These are phyloP conservation scores for Ridgeia piscesae DNA, from an alignment of 1,140 invertebrate genomes.

Conservation along the genomic window DNA sequence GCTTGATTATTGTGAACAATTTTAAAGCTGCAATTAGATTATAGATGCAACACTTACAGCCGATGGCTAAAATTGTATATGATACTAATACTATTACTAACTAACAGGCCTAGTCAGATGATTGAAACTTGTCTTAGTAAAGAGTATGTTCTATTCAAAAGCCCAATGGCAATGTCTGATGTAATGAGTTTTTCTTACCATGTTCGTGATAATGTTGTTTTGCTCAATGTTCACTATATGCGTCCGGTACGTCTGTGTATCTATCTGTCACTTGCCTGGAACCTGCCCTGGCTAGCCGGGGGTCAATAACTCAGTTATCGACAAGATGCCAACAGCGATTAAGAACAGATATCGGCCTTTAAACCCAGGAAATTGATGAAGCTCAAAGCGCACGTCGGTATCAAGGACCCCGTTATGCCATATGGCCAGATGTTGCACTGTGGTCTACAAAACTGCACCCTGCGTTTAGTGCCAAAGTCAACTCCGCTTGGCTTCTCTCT, in stretches of 20 bases:
- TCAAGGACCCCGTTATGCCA: neutral
- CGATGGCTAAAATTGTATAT: too few relatives aligned
- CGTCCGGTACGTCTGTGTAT: neutral
- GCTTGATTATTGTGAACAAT: too few relatives aligned
- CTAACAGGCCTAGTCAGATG: too few relatives aligned
- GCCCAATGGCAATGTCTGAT: too few relatives aligned
- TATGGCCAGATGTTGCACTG: neutral
- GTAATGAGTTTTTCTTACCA: neutral
- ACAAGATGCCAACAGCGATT: neutral
- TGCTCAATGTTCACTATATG: neutral
- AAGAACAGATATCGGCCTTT: neutral
- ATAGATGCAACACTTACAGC: too few relatives aligned
- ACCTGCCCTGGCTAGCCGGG: neutral
- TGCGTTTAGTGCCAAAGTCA: conserved; percentile 22
- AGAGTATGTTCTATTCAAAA: too few relatives aligned
- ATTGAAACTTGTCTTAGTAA: too few relatives aligned
- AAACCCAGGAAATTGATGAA: neutral
- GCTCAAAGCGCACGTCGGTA: neutral
- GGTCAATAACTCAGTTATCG: neutral
- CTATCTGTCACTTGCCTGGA: neutral
- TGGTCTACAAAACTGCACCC: conserved; percentile 3
- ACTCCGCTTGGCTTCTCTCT: conserved; percentile 24
- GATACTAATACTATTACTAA: too few relatives aligned
- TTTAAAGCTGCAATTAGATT: too few relatives aligned
- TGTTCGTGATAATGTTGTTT: neutral